phyloP scores from a whole-genome alignment of 2,888 invertebrate species.

The Archaeoteleia sp. region DNA sequence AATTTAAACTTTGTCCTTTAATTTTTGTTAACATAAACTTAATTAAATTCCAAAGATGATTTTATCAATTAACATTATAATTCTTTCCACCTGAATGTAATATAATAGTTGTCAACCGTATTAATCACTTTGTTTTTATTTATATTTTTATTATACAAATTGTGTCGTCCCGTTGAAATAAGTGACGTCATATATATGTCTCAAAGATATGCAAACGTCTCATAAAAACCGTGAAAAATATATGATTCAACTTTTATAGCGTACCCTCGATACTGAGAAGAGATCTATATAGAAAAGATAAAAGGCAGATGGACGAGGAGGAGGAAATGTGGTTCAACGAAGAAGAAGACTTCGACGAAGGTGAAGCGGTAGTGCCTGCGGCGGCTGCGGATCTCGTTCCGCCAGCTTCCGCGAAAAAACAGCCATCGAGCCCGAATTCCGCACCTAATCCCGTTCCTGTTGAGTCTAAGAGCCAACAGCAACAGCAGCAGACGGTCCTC shows the following conservation, averaged over 20 bases:
- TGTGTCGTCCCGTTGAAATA: too few species aligned
- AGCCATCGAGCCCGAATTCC: conserved; percentile 67
- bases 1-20: too few species aligned
- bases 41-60: too few species aligned
- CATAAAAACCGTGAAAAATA: background rate
- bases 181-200: too few species aligned
- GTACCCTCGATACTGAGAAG: conserved; percentile 88
- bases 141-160: too few species aligned
- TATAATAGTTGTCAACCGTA: too few species aligned
- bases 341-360: conserved; percentile 94
- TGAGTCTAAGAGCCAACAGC: conserved; percentile 69
- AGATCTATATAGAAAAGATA: conserved; percentile 91
- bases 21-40: too few species aligned
- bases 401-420: conserved; percentile 70
- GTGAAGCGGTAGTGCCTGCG: conserved; percentile 78
- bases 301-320: conserved; percentile 95
- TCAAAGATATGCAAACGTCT: too few species aligned
- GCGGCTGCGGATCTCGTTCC: conserved; percentile 73
- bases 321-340: conserved; percentile 99
- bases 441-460: conserved; percentile 63
- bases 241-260: conserved; percentile 74
- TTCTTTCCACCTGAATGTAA: too few species aligned
- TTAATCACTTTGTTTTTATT: too few species aligned
- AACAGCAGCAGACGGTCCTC: conserved; percentile 64
- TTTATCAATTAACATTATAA: too few species aligned